phyloP scores from a whole-genome alignment of 1,140 invertebrate species.

The Doryteuthis pealeii region DNA sequence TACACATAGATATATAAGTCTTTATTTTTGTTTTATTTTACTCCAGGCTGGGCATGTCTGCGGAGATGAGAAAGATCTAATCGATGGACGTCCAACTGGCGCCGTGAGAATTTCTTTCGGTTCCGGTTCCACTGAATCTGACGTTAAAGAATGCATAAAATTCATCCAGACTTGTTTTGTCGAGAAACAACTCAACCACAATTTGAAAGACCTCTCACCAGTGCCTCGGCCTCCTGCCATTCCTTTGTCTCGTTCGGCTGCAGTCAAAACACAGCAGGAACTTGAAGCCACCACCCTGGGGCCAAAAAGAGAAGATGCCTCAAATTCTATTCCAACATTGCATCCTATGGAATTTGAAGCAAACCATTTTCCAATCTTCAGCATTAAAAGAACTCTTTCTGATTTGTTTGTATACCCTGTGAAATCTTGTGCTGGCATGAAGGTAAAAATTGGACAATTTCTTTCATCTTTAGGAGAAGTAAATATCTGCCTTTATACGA shows the following conservation, averaged over 20 bases:
- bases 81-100: constrained; percentile 88
- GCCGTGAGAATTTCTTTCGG: constrained; percentile 91
- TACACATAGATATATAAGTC: too few relatives aligned
- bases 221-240: constrained; percentile 17
- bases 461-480: too few relatives aligned
- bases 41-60: constrained; percentile 85
- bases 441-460: too few relatives aligned
- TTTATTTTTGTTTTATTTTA: constrained; percentile 17
- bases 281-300: neutral
- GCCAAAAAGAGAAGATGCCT: constrained; percentile 5
- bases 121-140: constrained; percentile 78
- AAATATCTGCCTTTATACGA: too few relatives aligned
- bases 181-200: constrained; percentile 14
- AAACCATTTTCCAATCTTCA: neutral
- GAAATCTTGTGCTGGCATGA: too few relatives aligned
- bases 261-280: neutral
- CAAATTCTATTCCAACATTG: too few relatives aligned
- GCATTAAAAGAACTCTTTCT: too few relatives aligned
- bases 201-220: too few relatives aligned
- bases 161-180: constrained; percentile 68
- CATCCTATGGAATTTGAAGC: too few relatives aligned
- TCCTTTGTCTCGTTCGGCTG: constrained; percentile 8
- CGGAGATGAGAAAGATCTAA: constrained; percentile 84
- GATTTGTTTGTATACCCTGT: too few relatives aligned
- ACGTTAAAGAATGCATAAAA: constrained; percentile 62